phyloP scores from a whole-genome alignment of 2,113 vertebrate genomes.

The Lasiurus borealis region DNA sequence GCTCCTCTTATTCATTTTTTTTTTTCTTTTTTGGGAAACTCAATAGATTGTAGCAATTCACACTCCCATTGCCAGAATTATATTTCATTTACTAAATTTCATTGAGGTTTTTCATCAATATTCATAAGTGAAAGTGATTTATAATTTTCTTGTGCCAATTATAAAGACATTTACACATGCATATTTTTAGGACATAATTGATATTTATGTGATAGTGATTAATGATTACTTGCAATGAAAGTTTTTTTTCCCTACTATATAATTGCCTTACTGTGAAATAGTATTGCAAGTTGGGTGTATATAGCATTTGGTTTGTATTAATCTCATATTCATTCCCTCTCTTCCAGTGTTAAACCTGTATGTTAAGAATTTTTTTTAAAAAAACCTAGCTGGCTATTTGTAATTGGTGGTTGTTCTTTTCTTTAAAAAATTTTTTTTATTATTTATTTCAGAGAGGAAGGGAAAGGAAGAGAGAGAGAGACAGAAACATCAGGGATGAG shows the following conservation, averaged over 20 bases:
- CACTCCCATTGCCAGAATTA: neutral
- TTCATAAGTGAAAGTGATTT: neutral
- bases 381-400: too few relatives aligned
- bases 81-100: neutral
- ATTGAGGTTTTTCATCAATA: neutral
- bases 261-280: neutral
- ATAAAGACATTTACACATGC: neutral
- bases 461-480: too few relatives aligned
- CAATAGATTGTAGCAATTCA: neutral
- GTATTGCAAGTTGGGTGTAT: neutral
- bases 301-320: neutral
- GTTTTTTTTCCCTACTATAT: neutral
- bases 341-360: neutral
- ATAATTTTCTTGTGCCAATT: conserved; percentile 19
- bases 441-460: too few relatives aligned
- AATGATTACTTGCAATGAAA: conserved; percentile 22
- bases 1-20: neutral
- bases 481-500: too few relatives aligned
- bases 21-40: neutral
- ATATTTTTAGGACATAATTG: neutral
- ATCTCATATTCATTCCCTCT: neutral
- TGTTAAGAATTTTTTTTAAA: conserved; percentile 19
- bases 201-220: neutral
- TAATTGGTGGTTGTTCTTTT: too few relatives aligned
- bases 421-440: too few relatives aligned